phyloP scores from a whole-genome alignment of 2,888 invertebrate genomes.

The Rotaria sp. region DNA sequence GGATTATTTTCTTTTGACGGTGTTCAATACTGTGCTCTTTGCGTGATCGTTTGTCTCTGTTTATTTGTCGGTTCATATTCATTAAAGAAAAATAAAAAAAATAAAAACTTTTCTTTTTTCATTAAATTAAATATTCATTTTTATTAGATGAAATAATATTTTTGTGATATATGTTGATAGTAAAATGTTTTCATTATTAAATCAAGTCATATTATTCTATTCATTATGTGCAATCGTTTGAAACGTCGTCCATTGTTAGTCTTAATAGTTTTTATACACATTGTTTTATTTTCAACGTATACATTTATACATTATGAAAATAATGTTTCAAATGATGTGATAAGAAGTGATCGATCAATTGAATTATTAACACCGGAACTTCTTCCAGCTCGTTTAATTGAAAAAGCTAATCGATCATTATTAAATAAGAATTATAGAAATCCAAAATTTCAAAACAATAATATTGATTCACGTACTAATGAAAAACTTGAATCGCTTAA shows the following conservation, averaged over 20 bases:
- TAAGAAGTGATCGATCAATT: neutral
- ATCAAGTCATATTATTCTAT: neutral
- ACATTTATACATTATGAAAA: neutral
- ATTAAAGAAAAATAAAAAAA: neutral
- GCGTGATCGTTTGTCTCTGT: neutral
- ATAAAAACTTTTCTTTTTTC: neutral
- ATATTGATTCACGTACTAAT: neutral
- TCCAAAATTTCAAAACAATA: neutral
- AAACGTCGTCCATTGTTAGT: neutral
- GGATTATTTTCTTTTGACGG: conserved; percentile 1
- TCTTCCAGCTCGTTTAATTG: neutral
- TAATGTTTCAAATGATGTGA: neutral
- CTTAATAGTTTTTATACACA: neutral
- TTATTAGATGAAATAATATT: neutral
- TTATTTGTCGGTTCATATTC: neutral
- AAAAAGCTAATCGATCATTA: neutral
- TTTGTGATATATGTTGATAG: neutral
- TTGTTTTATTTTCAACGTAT: neutral
- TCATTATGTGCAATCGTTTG: neutral
- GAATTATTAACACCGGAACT: neutral
- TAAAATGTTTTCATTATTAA: neutral
- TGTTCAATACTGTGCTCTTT: conserved; percentile 2
- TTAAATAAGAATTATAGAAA: neutral
- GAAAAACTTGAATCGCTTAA: neutral
- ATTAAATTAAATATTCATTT: neutral